A percentile compares a stretch with the other conserved stretches of the same genome.
Conservation (phyloP, 2,888 invertebrate genomes). For the Priocnemis perturbator region DNA sequence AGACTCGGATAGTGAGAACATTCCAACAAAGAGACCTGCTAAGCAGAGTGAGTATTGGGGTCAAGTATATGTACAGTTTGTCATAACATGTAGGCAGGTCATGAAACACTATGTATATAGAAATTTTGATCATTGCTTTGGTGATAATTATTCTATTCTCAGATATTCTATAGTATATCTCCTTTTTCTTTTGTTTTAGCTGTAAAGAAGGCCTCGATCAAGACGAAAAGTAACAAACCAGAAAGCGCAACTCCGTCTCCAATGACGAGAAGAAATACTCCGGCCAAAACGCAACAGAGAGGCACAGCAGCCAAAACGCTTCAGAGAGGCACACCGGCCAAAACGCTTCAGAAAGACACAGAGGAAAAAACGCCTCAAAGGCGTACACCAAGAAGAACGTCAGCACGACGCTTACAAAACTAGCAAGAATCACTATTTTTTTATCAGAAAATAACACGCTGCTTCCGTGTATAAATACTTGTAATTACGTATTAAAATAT, state of each 20-base stretch:
- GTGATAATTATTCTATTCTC: no score
- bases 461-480: no score
- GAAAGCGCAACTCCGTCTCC: neutral
- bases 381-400: slow-evolving; percentile 16
- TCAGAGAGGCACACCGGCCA: no score
- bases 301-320: no score
- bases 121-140: no score
- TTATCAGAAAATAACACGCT: neutral
- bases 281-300: neutral
- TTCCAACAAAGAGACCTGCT: slow-evolving; percentile 11
- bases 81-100: neutral
- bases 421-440: neutral
- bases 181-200: neutral
- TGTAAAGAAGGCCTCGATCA: no score
- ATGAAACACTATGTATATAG: no score
- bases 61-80: neutral
- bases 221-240: neutral
- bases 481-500: no score
- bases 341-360: no score
- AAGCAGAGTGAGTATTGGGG: slow-evolving; percentile 21
- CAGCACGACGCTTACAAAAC: neutral
- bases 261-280: slow-evolving; percentile 22
- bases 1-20: slow-evolving; percentile 17
- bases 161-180: no score
- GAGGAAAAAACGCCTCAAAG: no score